phyloP scores from a whole-genome alignment of 1,140 invertebrate species.

The Hesperophylax magnus region DNA sequence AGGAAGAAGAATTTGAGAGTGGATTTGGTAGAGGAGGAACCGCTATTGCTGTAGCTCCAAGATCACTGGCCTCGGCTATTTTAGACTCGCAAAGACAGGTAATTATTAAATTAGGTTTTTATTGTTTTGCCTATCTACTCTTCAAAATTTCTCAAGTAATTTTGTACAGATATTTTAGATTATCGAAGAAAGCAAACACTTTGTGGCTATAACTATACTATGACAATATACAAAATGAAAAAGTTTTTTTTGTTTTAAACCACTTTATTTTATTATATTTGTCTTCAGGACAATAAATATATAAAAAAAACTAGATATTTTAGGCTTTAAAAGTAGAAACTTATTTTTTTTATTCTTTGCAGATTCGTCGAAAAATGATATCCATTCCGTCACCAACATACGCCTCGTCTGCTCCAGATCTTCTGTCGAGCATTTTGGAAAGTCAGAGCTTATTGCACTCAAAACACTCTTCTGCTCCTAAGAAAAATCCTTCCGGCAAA shows the following conservation, averaged over 20 bases:
- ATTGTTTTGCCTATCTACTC: too few relatives aligned
- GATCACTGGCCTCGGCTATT: conserved; percentile 63
- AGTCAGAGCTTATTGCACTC: conserved; percentile 83
- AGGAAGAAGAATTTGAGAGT: conserved; percentile 64
- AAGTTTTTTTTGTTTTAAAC: too few relatives aligned
- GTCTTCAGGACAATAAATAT: too few relatives aligned
- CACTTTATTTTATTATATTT: too few relatives aligned
- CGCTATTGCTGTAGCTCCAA: conserved; percentile 63
- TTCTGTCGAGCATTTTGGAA: conserved; percentile 82
- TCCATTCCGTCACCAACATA: conserved; percentile 63
- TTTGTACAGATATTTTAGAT: too few relatives aligned
- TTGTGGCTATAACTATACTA: too few relatives aligned
- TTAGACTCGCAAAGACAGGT: conserved; percentile 66
- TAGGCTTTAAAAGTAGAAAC: neutral
- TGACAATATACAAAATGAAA: too few relatives aligned
- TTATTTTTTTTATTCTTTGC: conserved; percentile 45
- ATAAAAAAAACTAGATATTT: too few relatives aligned
- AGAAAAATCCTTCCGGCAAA: neutral
- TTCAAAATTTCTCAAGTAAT: too few relatives aligned
- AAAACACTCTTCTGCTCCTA: conserved; percentile 72
- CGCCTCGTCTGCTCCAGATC: conserved; percentile 67
- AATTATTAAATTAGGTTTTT: conserved; percentile 21
- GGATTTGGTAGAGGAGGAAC: conserved; percentile 55
- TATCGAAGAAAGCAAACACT: too few relatives aligned
- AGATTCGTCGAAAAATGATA: conserved; percentile 69